Evolutionary conservation across 2,113 vertebrate species (phyloP).

Genomic region (Xiphophorus couchianus): DNA sequence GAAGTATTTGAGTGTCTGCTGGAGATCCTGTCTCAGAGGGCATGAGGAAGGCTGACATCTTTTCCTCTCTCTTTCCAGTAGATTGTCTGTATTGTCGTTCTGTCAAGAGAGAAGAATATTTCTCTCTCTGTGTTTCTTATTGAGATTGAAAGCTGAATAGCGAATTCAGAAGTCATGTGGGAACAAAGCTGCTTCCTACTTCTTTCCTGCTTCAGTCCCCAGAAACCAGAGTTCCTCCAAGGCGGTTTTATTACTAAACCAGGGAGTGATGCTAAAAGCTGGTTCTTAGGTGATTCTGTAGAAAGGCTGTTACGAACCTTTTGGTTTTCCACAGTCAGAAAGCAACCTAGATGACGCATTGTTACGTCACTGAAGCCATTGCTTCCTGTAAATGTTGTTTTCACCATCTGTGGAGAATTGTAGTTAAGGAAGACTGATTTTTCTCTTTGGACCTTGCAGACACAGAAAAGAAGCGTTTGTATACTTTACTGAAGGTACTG

Average conservation of each 20-base stretch:
- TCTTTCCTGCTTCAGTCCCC: not conserved
- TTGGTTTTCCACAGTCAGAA: not conserved
- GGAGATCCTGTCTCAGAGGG: slow-evolving; percentile 49
- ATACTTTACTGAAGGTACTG: not conserved
- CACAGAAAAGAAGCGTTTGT: not conserved
- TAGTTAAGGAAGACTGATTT: not conserved
- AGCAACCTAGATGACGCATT: not conserved
- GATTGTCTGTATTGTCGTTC: slow-evolving; percentile 47
- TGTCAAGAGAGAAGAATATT: slow-evolving; percentile 48
- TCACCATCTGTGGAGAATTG: not conserved
- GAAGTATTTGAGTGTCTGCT: slow-evolving; percentile 43
- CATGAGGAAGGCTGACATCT: slow-evolving; percentile 42
- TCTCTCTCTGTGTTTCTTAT: slow-evolving; percentile 41
- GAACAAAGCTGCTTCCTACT: slow-evolving; percentile 8
- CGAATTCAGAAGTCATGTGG: slow-evolving; percentile 29
- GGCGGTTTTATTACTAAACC: not conserved
- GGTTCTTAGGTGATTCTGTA: not conserved
- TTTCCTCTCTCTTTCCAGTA: slow-evolving; percentile 41
- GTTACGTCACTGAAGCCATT: not conserved
- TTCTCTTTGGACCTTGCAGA: not conserved
- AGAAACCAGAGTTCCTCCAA: not conserved
- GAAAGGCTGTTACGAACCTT: not conserved
- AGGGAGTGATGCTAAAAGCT: not conserved
- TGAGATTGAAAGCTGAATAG: slow-evolving; percentile 45
- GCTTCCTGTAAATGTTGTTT: not conserved